Evolutionary conservation across 2,888 invertebrate species (phyloP).

Genomic region (Mesorhabditis belari): DNA sequence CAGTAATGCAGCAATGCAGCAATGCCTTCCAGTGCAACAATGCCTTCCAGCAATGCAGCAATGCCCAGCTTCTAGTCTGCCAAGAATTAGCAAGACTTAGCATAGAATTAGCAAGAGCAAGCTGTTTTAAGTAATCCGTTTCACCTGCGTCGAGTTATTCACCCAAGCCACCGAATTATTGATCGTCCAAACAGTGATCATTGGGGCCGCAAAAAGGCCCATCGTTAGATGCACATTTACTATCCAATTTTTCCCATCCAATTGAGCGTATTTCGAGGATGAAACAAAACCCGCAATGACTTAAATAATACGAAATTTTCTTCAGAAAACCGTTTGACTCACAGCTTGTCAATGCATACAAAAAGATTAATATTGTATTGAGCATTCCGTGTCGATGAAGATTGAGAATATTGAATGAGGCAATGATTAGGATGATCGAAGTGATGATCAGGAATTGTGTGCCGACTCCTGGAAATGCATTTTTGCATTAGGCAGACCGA

Average conservation of each 20-base stretch:
- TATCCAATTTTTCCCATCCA: conserved; percentile 57
- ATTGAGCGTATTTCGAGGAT: conserved; percentile 55
- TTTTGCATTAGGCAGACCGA: not conserved
- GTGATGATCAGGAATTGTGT: conserved; percentile 57
- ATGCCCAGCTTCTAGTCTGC: too few species aligned
- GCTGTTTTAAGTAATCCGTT: not conserved
- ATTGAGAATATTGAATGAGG: conserved; percentile 57
- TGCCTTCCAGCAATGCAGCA: too few species aligned
- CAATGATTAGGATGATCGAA: conserved; percentile 58
- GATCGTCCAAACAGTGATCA: conserved; percentile 58
- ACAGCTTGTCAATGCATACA: conserved; percentile 59
- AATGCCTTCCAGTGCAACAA: too few species aligned
- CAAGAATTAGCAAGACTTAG: not conserved
- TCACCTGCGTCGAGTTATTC: conserved; percentile 55
- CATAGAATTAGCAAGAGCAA: not conserved
- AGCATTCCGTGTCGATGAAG: conserved; percentile 58
- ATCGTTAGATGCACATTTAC: conserved; percentile 59
- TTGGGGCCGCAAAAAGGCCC: conserved; percentile 58
- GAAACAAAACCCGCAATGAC: conserved; percentile 60
- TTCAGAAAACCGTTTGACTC: not conserved
- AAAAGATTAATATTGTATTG: conserved; percentile 57
- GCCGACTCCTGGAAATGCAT: conserved; percentile 56
- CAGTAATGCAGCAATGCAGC: too few species aligned
- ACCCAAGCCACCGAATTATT: conserved; percentile 59
- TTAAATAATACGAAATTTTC: conserved; percentile 23